Evolutionary conservation across 53 echinoderm and acorn worm species (phyloP), one percentile per base, ranked within the genome.

Genomic region (Astropecten irregularis): DNA sequence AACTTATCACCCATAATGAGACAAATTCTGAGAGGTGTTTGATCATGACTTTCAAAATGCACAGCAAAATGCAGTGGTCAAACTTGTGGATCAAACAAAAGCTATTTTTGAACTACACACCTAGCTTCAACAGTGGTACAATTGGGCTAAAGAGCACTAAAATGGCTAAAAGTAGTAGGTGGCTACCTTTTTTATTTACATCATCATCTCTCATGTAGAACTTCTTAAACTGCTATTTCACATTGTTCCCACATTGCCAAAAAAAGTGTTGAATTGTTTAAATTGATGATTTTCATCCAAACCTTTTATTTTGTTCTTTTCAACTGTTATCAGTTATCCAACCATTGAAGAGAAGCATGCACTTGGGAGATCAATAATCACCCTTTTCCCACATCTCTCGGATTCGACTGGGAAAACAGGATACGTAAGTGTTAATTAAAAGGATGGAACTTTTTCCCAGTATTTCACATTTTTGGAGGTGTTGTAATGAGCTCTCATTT

Each of bases 321-420:
- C 15, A 4, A 20, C 15, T 66, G 16, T 40, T 25, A 68, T 44
- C 48, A 70, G 70, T 29, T 70, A 70, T 18, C 70, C 70, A 49
- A 31, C 50, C 49, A 49, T 70, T 29, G 48, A 70, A 10, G 70
- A 70, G 29, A 70, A 49, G n/a, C 70, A 70, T 30, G 70, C 49
- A 70, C 4, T 49, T 10, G 70, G 70, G 27, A 10, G 31, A 7
- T 27, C 49, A 31, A 14, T 70, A 18, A 49, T 69, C 29, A 69
- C 10, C 3, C 31, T 70, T 11, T 70, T 70, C 49, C 70, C 70
- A 27, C 48, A 70, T 49, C 70, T 70, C 28, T 27, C 14, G 26
- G 70, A 70, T 70, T 49, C 70, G 5, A 49, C 18, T 49, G 50
- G 70, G 21, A 26, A 2, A 4, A 70, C 49, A 70, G 49, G 70